Conservation (phyloP, 1,140 invertebrate genomes). For the Macrobrachium rosenbergii region DNA sequence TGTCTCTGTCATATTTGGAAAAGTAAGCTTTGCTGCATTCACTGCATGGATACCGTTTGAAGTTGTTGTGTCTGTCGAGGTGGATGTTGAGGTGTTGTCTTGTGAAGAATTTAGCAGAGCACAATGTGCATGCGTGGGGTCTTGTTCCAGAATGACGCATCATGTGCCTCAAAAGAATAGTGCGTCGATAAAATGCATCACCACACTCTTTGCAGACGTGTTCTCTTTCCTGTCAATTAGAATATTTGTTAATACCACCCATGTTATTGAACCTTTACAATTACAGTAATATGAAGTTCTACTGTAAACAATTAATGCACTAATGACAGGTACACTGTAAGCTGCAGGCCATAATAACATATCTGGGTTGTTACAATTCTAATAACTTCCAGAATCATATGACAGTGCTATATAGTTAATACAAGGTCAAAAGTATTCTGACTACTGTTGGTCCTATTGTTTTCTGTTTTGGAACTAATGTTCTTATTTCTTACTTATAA, state of each 20-base stretch:
- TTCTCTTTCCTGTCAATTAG: conserved; percentile 22
- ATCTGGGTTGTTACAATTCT: no score
- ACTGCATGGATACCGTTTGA: conserved; percentile 33
- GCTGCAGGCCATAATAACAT: no score
- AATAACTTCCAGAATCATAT: no score
- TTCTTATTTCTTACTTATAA: no score
- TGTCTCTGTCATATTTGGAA: conserved; percentile 50
- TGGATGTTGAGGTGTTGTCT: conserved; percentile 46
- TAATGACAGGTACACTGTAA: no score
- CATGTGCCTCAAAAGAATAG: conserved; percentile 33
- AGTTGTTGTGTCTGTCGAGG: conserved; percentile 36
- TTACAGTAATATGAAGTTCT: neutral
- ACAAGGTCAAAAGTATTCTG: no score
- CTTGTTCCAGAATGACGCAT: conserved; percentile 46
- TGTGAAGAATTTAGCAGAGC: conserved; percentile 41
- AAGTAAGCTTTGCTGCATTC: conserved; percentile 44
- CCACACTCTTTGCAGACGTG: conserved; percentile 47
- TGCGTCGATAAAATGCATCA: conserved; percentile 39
- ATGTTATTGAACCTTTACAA: neutral
- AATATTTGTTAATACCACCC: neutral
- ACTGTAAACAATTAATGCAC: neutral
- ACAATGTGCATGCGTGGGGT: conserved; percentile 41
- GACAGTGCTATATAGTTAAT: no score
- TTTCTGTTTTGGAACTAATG: no score
- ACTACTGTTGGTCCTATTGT: no score